Conservation (phyloP, 2,888 invertebrate species). For the Phengaris alcon region DNA sequence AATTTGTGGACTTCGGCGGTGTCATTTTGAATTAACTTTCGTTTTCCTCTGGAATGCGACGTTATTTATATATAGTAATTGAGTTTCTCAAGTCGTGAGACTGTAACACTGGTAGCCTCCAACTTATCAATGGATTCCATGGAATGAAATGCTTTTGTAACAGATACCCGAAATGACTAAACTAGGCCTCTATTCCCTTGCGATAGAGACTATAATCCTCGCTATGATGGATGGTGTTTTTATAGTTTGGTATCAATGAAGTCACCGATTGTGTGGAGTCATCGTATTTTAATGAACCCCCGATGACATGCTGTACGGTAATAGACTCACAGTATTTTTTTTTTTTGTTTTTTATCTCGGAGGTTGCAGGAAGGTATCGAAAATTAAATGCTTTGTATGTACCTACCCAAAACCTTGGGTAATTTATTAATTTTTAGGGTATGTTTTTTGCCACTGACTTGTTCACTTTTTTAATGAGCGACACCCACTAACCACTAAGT, state of each 20-base stretch:
- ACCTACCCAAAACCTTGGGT: constrained; percentile 9
- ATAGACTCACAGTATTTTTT: constrained; percentile 77
- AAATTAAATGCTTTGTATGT: constrained; percentile 40
- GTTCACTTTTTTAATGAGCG: not conserved
- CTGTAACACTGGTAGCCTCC: constrained; percentile 76
- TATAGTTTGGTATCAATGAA: constrained; percentile 78
- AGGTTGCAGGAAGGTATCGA: constrained; percentile 58
- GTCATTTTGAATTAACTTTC: constrained; percentile 42
- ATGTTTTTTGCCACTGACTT: not conserved
- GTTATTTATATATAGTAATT: constrained; percentile 50
- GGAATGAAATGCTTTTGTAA: constrained; percentile 76
- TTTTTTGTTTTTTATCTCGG: constrained; percentile 72
- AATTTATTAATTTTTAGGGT: constrained; percentile 8
- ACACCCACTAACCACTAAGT: not conserved
- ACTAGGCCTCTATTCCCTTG: constrained; percentile 50
- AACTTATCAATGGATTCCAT: constrained; percentile 78
- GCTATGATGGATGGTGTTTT: constrained; percentile 53
- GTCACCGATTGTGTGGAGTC: constrained; percentile 77
- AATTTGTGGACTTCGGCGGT: constrained; percentile 6
- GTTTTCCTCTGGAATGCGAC: constrained; percentile 42
- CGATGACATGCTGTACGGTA: constrained; percentile 78
- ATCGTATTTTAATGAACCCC: constrained; percentile 78
- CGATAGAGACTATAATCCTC: constrained; percentile 49
- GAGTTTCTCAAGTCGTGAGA: constrained; percentile 67
- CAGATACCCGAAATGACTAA: constrained; percentile 65